phyloP scores from a whole-genome alignment of 2,113 vertebrate genomes.

The Tringa solitaria region DNA sequence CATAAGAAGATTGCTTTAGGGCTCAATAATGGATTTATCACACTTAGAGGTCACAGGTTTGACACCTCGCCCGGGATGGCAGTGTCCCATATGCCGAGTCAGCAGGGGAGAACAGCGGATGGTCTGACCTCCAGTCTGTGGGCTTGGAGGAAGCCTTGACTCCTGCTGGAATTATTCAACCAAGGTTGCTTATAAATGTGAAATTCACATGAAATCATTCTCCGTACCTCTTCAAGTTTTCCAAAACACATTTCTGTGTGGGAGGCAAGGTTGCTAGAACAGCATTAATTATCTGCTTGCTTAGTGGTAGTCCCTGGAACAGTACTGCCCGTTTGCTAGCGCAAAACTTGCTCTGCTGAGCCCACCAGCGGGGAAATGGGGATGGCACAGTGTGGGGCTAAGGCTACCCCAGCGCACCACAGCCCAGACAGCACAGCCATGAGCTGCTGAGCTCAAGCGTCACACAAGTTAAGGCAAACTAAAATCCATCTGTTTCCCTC shows the following conservation, averaged over 20 bases:
- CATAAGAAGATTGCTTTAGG: not conserved
- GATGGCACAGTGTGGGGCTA: no score
- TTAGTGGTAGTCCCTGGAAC: not conserved
- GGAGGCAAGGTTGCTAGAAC: not conserved
- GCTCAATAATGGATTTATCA: not conserved
- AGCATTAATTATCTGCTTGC: no score
- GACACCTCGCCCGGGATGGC: not conserved
- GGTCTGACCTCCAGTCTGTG: accelerated
- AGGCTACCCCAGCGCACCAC: no score
- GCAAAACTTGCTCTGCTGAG: not conserved
- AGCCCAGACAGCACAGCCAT: not conserved
- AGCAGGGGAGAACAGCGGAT: accelerated
- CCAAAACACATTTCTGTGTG: not conserved
- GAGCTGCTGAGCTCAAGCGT: not conserved
- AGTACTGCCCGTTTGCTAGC: not conserved
- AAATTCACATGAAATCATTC: accelerated
- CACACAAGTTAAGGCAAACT: accelerated
- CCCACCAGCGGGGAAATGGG: not conserved
- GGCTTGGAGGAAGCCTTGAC: not conserved
- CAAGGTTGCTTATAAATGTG: not conserved
- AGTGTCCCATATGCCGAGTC: not conserved
- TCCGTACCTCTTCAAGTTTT: accelerated
- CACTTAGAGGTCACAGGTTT: not conserved
- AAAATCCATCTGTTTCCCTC: not conserved
- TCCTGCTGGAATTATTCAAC: not conserved